Conservation (phyloP, 2,113 vertebrate species). For the Rhodinocichla rosea region DNA sequence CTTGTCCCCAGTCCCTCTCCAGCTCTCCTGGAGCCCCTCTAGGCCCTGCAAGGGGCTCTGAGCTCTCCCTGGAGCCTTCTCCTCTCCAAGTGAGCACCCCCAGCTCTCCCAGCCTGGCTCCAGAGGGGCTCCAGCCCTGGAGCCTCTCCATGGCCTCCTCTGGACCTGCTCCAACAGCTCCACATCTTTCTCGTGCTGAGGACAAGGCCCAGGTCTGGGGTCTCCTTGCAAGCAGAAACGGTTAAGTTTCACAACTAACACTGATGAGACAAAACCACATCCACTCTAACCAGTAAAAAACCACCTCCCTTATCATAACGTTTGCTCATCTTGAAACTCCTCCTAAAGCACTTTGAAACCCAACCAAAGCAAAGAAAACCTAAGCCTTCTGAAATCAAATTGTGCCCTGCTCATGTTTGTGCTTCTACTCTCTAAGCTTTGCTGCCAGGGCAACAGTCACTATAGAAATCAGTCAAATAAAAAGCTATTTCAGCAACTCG, state of each 20-base stretch:
- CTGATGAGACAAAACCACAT: neutral
- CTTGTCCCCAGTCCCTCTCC: neutral
- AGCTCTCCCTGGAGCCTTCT: neutral
- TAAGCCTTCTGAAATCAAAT: neutral
- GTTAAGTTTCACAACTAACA: neutral
- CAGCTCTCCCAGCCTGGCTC: neutral
- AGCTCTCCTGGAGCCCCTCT: neutral
- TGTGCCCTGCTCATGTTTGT: neutral
- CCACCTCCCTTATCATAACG: neutral
- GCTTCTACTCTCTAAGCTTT: neutral
- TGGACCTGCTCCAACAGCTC: neutral
- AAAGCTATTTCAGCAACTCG: neutral
- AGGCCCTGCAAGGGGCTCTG: neutral
- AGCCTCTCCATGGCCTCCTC: neutral
- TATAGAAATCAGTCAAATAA: conserved; percentile 23
- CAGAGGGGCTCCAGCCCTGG: neutral
- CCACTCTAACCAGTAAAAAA: neutral
- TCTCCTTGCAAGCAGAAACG: neutral
- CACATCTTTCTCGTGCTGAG: rapidly evolving
- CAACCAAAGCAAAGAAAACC: neutral
- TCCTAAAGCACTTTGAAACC: neutral
- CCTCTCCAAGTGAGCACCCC: rapidly evolving
- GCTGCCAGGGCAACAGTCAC: conserved; percentile 50
- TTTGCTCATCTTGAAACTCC: neutral
- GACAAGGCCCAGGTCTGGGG: neutral